A percentile compares a stretch with the other conserved stretches of the same genome.
These are phyloP conservation scores for Sebastolobus alascanus DNA, from an alignment of 2,797 vertebrate genomes.

Conservation along the genomic window DNA sequence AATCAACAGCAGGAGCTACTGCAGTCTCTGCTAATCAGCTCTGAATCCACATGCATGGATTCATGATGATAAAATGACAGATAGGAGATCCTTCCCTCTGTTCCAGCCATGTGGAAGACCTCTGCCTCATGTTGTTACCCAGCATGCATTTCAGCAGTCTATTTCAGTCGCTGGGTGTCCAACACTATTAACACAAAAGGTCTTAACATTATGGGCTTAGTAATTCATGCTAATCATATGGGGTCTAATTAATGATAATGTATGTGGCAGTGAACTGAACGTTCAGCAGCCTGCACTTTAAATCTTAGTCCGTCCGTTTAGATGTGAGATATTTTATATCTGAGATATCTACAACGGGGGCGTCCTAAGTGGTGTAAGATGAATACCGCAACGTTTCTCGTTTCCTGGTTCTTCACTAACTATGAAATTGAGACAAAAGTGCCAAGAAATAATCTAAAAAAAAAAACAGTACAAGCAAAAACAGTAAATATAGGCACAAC, in stretches of 20 bases:
- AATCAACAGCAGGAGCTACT: conserved; percentile 47
- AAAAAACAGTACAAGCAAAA: too few species aligned
- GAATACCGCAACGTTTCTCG: not conserved
- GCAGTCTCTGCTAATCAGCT: conserved; percentile 50
- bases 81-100: conserved; percentile 44
- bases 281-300: conserved; percentile 1
- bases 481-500: too few species aligned
- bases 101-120: conserved; percentile 53
- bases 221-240: conserved; percentile 58
- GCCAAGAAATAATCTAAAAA: too few species aligned
- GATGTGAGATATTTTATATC: not conserved
- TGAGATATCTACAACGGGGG: not conserved
- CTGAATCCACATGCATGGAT: conserved; percentile 39
- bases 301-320: conserved; percentile 4
- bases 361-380: not conserved
- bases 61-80: conserved; percentile 46
- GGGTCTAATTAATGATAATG: conserved; percentile 59
- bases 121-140: conserved; percentile 59
- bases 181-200: conserved; percentile 63
- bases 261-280: conserved; percentile 16
- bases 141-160: conserved; percentile 69
- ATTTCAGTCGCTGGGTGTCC: conserved; percentile 69
- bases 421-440: not conserved
- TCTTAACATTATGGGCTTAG: conserved; percentile 46
- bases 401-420: not conserved